phyloP scores from a whole-genome alignment of 2,888 invertebrate genomes.

The Eristalis pertinax region DNA sequence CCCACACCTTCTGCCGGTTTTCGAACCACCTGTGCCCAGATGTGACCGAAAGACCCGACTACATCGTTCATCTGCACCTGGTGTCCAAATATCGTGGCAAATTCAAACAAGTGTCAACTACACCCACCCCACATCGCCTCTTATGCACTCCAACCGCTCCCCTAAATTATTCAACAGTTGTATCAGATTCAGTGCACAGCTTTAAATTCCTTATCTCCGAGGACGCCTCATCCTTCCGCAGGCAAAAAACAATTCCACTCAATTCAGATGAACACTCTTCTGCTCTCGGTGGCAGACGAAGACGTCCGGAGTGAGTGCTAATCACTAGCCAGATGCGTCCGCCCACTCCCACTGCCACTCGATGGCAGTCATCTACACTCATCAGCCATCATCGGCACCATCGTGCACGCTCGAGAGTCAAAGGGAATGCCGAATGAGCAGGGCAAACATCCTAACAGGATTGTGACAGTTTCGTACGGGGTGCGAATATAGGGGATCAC shows the following conservation, averaged over 20 bases:
- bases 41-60: too few relatives aligned
- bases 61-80: too few relatives aligned
- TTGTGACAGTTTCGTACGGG: constrained; percentile 33
- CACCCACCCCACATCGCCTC: too few relatives aligned
- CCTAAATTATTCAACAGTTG: constrained; percentile 24
- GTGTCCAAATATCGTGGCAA: too few relatives aligned
- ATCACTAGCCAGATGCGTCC: constrained; percentile 14
- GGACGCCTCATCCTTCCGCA: not conserved
- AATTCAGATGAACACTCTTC: not conserved
- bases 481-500: constrained; percentile 30
- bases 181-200: constrained; percentile 14
- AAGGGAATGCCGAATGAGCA: constrained; percentile 16
- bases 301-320: not conserved
- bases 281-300: not conserved
- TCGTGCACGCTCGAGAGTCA: not conserved
- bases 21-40: too few relatives aligned
- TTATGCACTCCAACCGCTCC: not conserved
- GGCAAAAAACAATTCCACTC: constrained; percentile 17
- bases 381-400: constrained; percentile 9
- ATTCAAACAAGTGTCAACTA: too few relatives aligned
- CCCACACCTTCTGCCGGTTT: too few relatives aligned
- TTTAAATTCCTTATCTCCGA: constrained; percentile 14
- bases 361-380: not conserved
- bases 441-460: constrained; percentile 49
- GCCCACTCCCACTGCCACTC: not conserved